Conservation (phyloP, 2,113 vertebrate genomes). For the Machaerirhynchus nigripectus region DNA sequence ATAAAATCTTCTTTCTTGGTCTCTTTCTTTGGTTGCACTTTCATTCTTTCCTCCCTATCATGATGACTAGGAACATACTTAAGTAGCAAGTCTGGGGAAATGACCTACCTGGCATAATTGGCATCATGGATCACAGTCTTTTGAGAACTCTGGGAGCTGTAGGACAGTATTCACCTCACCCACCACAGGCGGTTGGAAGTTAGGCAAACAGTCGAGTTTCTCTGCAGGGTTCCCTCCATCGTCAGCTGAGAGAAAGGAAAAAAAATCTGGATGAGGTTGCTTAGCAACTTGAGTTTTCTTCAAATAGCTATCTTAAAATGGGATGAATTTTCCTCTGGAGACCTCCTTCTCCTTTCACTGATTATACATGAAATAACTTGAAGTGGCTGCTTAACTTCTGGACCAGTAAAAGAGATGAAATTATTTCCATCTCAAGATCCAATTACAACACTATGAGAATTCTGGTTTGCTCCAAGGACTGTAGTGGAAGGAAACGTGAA, state of each 20-base stretch:
- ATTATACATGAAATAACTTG: neutral
- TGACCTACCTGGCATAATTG: neutral
- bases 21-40: neutral
- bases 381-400: neutral
- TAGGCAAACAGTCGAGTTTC: neutral
- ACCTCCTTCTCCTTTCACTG: neutral
- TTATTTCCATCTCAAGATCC: neutral
- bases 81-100: neutral
- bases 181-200: neutral
- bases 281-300: constrained; percentile 46
- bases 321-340: constrained; percentile 1
- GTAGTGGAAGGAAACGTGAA: neutral
- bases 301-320: constrained; percentile 8
- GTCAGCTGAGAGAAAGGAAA: neutral
- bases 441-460: neutral
- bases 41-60: neutral
- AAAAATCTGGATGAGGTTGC: constrained; percentile 3
- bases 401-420: neutral
- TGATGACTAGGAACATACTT: neutral
- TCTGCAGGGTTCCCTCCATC: neutral
- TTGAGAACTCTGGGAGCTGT: neutral
- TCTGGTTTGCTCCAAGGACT: neutral
- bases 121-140: neutral
- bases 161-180: neutral
- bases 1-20: neutral